Evolutionary conservation across 2,113 vertebrate species (phyloP).

Genomic region (Procapra przewalskii): DNA sequence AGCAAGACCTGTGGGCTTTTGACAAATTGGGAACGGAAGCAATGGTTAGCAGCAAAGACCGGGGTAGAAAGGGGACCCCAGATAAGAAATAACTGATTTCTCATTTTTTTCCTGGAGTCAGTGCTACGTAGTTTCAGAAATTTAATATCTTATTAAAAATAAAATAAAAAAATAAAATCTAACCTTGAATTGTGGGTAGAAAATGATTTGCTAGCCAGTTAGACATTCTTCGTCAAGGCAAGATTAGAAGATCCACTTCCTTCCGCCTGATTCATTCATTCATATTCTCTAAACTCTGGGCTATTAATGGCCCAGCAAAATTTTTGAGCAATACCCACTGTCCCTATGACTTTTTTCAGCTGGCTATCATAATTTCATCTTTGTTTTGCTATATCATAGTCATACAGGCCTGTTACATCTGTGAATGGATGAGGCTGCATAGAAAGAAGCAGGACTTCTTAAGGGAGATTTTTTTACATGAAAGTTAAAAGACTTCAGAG

Average conservation of each 20-base stretch:
- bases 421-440: background rate
- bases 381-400: background rate
- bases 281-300: background rate
- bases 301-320: background rate
- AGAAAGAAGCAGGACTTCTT: background rate
- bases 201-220: background rate
- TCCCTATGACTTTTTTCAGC: background rate
- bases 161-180: background rate
- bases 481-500: background rate
- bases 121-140: background rate
- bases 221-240: background rate
- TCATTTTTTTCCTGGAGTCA: background rate
- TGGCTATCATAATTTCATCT: background rate
- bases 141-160: background rate
- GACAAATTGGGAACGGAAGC: fast-evolving
- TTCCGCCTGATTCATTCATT: background rate
- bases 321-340: background rate
- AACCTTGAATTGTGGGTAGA: background rate
- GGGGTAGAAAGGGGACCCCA: background rate
- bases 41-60: fast-evolving
- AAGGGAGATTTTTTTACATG: background rate
- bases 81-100: background rate
- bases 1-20: fast-evolving
- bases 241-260: background rate
- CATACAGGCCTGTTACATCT: too few relatives aligned